Percentiles rank a stretch among this genome's conserved stretches.
These are phyloP conservation scores for Andinoacara biseriatus DNA, from an alignment of 2,113 vertebrate species.

Conservation along the genomic window DNA sequence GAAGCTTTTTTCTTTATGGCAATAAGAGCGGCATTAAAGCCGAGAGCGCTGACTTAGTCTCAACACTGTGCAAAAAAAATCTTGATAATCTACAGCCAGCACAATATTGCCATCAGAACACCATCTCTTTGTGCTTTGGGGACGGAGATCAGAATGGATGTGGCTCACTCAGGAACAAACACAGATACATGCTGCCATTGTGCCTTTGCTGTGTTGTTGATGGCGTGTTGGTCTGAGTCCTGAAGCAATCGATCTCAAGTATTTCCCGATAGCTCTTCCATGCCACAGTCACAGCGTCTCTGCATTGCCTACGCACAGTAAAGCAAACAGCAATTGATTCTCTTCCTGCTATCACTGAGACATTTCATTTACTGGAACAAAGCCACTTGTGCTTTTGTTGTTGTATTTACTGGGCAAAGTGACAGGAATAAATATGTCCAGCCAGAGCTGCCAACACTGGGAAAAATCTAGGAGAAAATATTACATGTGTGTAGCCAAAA, in stretches of 20 bases:
- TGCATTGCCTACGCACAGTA: slow-evolving; percentile 24
- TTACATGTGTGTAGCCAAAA: neutral
- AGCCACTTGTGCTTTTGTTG: slow-evolving; percentile 57
- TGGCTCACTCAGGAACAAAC: neutral
- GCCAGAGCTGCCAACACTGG: slow-evolving; percentile 9
- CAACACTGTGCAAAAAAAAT: neutral
- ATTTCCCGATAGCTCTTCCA: slow-evolving; percentile 44
- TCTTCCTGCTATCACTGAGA: slow-evolving; percentile 39
- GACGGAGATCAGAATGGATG: slow-evolving; percentile 10
- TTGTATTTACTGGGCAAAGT: slow-evolving; percentile 37
- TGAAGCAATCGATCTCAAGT: slow-evolving; percentile 54
- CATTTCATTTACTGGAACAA: slow-evolving; percentile 68
- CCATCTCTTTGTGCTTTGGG: neutral
- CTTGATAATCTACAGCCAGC: neutral
- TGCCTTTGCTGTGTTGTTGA: slow-evolving; percentile 24
- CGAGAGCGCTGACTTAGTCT: neutral
- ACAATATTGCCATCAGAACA: neutral
- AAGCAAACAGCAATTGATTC: slow-evolving; percentile 62
- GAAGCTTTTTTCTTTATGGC: slow-evolving; percentile 5
- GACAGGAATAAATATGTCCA: slow-evolving; percentile 47
- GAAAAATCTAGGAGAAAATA: neutral
- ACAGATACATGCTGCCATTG: neutral
- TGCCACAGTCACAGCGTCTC: slow-evolving; percentile 53
- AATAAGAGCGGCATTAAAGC: slow-evolving; percentile 22
- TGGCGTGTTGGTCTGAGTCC: slow-evolving; percentile 49